A percentile compares a stretch with the other conserved stretches of the same genome.
Conservation (phyloP, 2,113 vertebrate species). For the Barnardius zonarius region DNA sequence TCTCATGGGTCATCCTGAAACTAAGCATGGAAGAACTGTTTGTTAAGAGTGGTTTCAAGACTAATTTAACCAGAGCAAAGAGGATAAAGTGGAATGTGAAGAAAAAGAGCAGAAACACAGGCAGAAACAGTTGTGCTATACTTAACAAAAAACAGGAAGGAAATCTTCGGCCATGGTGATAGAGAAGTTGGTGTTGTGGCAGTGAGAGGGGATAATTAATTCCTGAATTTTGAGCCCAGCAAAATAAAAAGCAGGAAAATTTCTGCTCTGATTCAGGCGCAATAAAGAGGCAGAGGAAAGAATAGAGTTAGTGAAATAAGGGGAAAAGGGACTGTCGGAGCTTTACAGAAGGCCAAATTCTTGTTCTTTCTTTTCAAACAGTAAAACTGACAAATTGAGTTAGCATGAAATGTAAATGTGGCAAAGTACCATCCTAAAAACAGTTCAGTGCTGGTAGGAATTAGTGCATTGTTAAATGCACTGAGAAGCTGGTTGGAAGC, state of each 20-base stretch:
- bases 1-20: neutral
- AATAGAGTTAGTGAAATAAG: neutral
- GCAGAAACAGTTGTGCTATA: neutral
- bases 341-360: neutral
- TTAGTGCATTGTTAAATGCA: constrained; percentile 18
- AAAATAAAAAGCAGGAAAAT: neutral
- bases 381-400: neutral
- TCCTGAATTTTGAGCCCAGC: neutral
- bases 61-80: neutral
- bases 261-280: neutral
- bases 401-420: neutral
- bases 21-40: neutral
- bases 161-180: neutral
- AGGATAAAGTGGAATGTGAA: neutral
- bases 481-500: neutral
- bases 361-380: neutral
- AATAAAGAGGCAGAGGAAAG: neutral
- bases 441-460: constrained; percentile 4
- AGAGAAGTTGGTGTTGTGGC: neutral
- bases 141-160: neutral
- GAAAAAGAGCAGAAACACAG: neutral
- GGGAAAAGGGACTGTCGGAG: neutral
- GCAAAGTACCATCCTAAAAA: neutral
- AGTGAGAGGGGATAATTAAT: neutral
- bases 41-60: neutral